Conservation (phyloP, 2,113 vertebrate species). For the Cavia aperea region DNA sequence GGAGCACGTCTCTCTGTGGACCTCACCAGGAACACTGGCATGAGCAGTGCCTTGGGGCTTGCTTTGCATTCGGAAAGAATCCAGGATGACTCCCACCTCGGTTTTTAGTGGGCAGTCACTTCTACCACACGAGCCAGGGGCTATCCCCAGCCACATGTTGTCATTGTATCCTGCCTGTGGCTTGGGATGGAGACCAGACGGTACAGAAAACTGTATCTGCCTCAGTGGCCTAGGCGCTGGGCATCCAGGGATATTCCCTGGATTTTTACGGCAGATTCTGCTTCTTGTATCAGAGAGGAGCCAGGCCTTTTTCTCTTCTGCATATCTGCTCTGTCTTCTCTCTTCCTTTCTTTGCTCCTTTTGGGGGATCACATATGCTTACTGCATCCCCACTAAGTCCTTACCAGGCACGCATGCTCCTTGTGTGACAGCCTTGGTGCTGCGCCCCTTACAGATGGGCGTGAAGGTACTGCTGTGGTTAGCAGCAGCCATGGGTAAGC, state of each 20-base stretch:
- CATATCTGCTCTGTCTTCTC: no score
- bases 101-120: not conserved
- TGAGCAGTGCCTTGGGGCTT: not conserved
- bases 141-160: not conserved
- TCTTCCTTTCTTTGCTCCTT: not conserved
- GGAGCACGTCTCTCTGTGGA: not conserved
- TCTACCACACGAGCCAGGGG: not conserved
- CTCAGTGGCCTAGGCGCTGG: not conserved
- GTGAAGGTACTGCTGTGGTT: not conserved
- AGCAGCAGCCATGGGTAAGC: not conserved
- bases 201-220: not conserved
- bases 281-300: not conserved
- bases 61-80: not conserved
- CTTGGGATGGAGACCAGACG: not conserved
- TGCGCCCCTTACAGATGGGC: not conserved
- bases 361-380: not conserved
- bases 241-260: no score
- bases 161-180: not conserved
- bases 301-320: not conserved
- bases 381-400: not conserved
- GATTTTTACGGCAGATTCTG: not conserved
- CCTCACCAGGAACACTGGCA: not conserved
- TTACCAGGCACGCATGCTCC: not conserved
- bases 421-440: not conserved
- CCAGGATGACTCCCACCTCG: not conserved